These are phyloP conservation scores for Isurus oxyrinchus DNA, from an alignment of 2,113 vertebrate genomes.

Conservation along the genomic window DNA sequence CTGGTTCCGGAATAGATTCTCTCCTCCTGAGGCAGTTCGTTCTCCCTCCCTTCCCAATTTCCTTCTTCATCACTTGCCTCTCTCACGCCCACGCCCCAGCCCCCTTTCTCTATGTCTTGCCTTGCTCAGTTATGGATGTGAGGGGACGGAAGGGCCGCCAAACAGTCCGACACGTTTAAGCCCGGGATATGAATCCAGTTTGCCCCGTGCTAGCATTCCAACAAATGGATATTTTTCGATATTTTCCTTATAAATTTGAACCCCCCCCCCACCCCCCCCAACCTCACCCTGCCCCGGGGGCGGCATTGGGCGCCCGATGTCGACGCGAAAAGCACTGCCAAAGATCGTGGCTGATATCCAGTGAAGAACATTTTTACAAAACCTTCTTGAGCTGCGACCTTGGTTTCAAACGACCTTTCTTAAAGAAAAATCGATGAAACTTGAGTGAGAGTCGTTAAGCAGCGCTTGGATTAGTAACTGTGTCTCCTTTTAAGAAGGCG, in stretches of 20 bases:
- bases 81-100: background rate
- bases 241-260: background rate
- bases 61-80: background rate
- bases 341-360: background rate
- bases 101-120: background rate
- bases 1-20: background rate
- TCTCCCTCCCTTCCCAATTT: background rate
- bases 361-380: background rate
- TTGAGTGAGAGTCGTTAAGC: slow-evolving; percentile 44
- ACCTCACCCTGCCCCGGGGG: too few relatives aligned
- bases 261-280: background rate
- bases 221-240: too few relatives aligned
- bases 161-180: background rate
- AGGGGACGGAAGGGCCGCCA: background rate
- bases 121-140: too few relatives aligned
- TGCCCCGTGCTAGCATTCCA: background rate
- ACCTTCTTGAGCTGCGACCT: slow-evolving; percentile 47
- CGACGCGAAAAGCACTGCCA: too few relatives aligned
- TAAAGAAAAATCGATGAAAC: slow-evolving; percentile 32
- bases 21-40: background rate
- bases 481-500: slow-evolving; percentile 53
- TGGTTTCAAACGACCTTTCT: slow-evolving; percentile 42
- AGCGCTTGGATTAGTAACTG: slow-evolving; percentile 53
- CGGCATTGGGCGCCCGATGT: too few relatives aligned
- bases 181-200: background rate